Conservation (phyloP, 2,797 vertebrate species). For the Euphonia xanthogaster region DNA sequence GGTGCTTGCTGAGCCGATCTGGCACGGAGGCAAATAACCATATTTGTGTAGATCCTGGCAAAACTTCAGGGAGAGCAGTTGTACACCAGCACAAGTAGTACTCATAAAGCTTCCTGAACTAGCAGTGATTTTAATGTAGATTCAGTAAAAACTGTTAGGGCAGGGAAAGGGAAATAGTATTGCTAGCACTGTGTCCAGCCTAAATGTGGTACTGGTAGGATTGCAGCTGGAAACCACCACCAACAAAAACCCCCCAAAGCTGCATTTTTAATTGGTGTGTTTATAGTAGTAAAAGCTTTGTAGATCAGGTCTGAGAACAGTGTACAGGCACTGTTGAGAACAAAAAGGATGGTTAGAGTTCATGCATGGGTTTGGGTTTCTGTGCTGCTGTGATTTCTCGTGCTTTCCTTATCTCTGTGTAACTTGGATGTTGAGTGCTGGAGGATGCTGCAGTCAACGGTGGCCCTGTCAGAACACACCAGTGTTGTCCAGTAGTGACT, state of each 20-base stretch:
- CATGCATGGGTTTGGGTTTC: neutral
- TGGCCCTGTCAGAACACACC: neutral
- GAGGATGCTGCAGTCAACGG: neutral
- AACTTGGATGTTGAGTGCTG: neutral
- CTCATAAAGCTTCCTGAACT: neutral
- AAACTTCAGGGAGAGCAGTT: neutral
- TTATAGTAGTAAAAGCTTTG: neutral
- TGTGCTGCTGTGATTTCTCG: neutral
- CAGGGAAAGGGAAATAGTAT: neutral
- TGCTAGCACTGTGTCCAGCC: neutral
- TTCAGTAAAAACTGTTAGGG: neutral
- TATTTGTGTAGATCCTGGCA: neutral
- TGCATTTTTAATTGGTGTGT: neutral
- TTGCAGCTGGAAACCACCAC: neutral
- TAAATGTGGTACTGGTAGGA: neutral
- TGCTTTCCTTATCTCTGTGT: neutral
- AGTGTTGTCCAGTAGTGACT: fast-evolving
- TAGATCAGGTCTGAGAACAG: neutral
- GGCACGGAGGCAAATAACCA: neutral
- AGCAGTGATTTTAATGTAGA: neutral
- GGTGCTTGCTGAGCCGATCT: neutral
- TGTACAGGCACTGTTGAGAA: neutral
- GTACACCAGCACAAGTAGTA: neutral
- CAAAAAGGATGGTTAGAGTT: fast-evolving
- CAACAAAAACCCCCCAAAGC: neutral